phyloP scores from a whole-genome alignment of 2,888 invertebrate species.

The Trichacis sp. region DNA sequence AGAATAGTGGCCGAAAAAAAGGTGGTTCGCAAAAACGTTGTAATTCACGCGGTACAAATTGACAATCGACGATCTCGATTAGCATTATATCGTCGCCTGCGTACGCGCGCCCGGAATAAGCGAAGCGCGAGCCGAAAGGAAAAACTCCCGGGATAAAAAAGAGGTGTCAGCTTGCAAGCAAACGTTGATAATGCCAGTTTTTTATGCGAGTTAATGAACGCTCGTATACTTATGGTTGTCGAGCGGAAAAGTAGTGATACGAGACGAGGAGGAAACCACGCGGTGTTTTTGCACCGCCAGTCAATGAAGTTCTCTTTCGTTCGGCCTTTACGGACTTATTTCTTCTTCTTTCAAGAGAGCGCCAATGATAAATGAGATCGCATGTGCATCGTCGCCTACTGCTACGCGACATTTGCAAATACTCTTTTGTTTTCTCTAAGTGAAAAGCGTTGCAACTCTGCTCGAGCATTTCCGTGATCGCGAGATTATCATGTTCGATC shows the following conservation, averaged over 20 bases:
- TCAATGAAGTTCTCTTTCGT: constrained; percentile 58
- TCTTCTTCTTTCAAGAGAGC: constrained; percentile 40
- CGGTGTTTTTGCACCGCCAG: constrained; percentile 49
- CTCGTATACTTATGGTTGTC: constrained; percentile 57
- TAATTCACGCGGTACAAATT: constrained; percentile 40
- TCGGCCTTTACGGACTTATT: constrained; percentile 45
- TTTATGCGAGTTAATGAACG: constrained; percentile 58
- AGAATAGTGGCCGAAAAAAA: constrained; percentile 22
- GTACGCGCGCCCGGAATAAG: not conserved
- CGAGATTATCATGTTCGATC: no score
- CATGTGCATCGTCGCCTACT: constrained; percentile 37
- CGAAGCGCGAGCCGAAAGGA: constrained; percentile 17
- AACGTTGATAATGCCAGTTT: constrained; percentile 55
- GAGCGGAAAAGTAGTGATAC: constrained; percentile 65
- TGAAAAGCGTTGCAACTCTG: no score
- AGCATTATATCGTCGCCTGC: constrained; percentile 24
- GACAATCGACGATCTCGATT: constrained; percentile 40
- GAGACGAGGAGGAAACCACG: constrained; percentile 48
- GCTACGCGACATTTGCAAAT: not conserved
- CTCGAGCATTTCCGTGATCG: no score
- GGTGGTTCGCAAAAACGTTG: constrained; percentile 23
- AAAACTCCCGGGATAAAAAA: constrained; percentile 33
- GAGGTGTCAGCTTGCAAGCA: constrained; percentile 43
- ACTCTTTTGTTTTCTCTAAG: not conserved
- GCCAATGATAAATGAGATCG: constrained; percentile 45